Evolutionary conservation across 1,140 invertebrate species (phyloP), one percentile per base, ranked within the genome.

Genomic region (Psilanteris sp.): DNA sequence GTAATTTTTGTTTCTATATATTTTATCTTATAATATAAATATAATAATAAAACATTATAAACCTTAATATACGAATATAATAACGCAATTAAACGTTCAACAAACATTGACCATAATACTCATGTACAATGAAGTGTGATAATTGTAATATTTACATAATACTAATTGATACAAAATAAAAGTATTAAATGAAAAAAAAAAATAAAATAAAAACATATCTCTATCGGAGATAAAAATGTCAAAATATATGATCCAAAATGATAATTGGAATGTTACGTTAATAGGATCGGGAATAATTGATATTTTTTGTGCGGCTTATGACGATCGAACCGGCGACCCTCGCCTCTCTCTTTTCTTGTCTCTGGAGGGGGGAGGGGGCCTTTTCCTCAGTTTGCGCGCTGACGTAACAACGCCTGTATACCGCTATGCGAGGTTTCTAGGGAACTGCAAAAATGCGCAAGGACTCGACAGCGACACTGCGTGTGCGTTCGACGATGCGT

Each of bases 381-480:
- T 54, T 76, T 79, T 73, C 39, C 34, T 41, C 46, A 32, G 32
- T 34, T 70, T 44, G 31, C 54, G 46, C 55, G 55, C 72, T 75
- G 62, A 75, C 55, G 72, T 75, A 75, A 75, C 62, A 48, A 46
- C 55, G 54, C 61, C 61, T 46, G 71, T 73, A 74, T 75, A 75
- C 62, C 62, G 72, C 62, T 68, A 75, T 50, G 39, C 54, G 55
- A 67, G 59, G 34, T 75, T 67, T 75, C 71, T 43, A 48, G 44
- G 54, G 54, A 68, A 75, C 71, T 75, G 55, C 62, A 75, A 66
- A 74, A 74, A 66, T 67, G 52, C 61, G 71, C 71, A 67, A 66
- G 71, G 61, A 74, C 71, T 74, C 44, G 29, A 22, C 54, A 31
- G 34, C 37, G 37, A 10, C 48, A 55, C 32, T 64, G 46, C 48